A percentile compares a stretch with the other conserved stretches of the same genome.
These are phyloP conservation scores for Hyaena hyaena DNA, from an alignment of 2,113 vertebrate genomes.

Conservation along the genomic window DNA sequence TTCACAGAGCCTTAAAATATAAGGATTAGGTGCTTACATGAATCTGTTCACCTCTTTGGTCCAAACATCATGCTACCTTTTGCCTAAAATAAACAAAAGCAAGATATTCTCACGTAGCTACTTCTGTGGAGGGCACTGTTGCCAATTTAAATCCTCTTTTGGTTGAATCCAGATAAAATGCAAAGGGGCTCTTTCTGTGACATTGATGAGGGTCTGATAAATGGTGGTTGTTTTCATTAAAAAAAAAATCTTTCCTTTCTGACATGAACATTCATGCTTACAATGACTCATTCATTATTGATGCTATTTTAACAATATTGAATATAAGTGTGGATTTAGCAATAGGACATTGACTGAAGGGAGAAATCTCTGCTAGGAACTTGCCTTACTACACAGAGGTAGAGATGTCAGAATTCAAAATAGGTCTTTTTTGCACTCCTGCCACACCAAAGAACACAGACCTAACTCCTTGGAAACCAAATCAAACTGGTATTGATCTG, in stretches of 20 bases:
- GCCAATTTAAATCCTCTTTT: not conserved
- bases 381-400: not conserved
- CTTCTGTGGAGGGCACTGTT: not conserved
- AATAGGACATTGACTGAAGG: not conserved
- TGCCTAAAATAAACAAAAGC: constrained; percentile 42
- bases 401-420: not conserved
- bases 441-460: not conserved
- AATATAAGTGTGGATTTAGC: not conserved
- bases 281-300: not conserved
- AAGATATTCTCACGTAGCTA: not conserved
- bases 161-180: not conserved
- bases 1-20: constrained; percentile 8
- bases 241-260: not conserved
- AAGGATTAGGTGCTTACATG: constrained; percentile 29
- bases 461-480: not conserved
- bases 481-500: not conserved
- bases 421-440: not conserved
- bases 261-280: not conserved
- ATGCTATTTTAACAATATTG: not conserved
- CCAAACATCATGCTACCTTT: not conserved
- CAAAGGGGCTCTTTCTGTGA: not conserved
- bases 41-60: not conserved
- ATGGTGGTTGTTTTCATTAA: not conserved
- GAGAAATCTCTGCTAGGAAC: not conserved
- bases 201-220: not conserved